Evolutionary conservation across 1,140 invertebrate species (phyloP), one percentile per base, ranked within the genome.

Genomic region (Bombus superbus): DNA sequence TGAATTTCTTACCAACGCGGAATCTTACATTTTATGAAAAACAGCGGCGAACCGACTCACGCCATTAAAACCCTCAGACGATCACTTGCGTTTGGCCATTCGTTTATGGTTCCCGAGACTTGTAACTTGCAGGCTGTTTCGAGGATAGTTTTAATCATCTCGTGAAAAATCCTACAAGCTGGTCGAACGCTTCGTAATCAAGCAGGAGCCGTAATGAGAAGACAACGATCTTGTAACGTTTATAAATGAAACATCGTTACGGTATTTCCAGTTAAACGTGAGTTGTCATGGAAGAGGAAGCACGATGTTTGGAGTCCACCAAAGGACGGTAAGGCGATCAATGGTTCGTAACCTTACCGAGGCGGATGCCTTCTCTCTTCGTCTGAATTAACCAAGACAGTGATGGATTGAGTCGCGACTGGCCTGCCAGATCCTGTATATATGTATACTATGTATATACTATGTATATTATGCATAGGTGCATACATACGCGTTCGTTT

Each of bases 311-410:
- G 5, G 22, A 68, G 35, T 66, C 10, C 35, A 66, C 47, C 25
- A n/a, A 38, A n/a, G 35, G 59, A 57, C 53, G 66, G 69, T 71
- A 53, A 47, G 42, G 79, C 81, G 87, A 91, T 91, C 90, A 83
- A 91, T 91, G 90, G 35, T 53, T 47, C 62, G 83, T 90, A 88
- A 90, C 83, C 83, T 90, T 81, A 84, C 47, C 81, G 75, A 62
- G 73, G 44, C 66, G 83, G 76, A 81, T 86, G 84, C 62, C 79
- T 80, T 71, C 85, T 75, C 75, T 78, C 68, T 57, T 35, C 40
- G 81, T 88, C 66, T 83, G 88, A 92, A 92, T 92, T 89, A 92
- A 83, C 80, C 79, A 62, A 68, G 91, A 92, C 91, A 92, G 91
- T 92, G 91, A 92, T 92, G 88, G 84, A 92, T 92, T 72, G 89